Percentiles rank a stretch among this genome's conserved stretches.
Conservation (phyloP, 2,888 invertebrate genomes). For the Dexiosoma caninum region DNA sequence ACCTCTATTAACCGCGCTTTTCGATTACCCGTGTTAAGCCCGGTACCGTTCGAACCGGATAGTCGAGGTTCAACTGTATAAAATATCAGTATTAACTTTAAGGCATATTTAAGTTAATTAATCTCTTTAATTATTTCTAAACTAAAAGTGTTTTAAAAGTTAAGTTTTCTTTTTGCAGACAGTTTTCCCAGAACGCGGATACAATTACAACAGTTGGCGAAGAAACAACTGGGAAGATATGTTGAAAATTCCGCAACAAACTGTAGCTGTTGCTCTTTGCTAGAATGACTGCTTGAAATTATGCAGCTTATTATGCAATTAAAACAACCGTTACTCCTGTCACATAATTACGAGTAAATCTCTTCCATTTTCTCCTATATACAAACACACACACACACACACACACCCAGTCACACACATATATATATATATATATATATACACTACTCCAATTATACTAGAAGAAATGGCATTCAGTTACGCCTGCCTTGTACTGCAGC, state of each 20-base stretch:
- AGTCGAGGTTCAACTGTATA: no score
- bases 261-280: conserved; percentile 26
- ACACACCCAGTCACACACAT: background rate
- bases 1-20: no score
- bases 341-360: conserved; percentile 42
- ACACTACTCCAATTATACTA: conserved; percentile 18
- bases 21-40: no score
- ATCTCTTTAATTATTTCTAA: no score
- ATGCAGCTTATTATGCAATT: conserved; percentile 43
- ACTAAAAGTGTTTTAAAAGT: no score
- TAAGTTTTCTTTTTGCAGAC: conserved; percentile 30
- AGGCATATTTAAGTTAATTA: no score
- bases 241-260: conserved; percentile 31
- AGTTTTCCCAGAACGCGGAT: background rate
- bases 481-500: conserved; percentile 75
- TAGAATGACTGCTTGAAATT: conserved; percentile 30
- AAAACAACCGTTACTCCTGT: conserved; percentile 32
- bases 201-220: background rate
- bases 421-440: no score
- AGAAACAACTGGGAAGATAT: conserved; percentile 16
- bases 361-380: conserved; percentile 57
- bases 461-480: conserved; percentile 74
- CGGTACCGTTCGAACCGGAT: no score
- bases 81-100: no score
- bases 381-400: background rate